phyloP scores from a whole-genome alignment of 2,797 vertebrate species.

The Gephyroberyx darwinii region DNA sequence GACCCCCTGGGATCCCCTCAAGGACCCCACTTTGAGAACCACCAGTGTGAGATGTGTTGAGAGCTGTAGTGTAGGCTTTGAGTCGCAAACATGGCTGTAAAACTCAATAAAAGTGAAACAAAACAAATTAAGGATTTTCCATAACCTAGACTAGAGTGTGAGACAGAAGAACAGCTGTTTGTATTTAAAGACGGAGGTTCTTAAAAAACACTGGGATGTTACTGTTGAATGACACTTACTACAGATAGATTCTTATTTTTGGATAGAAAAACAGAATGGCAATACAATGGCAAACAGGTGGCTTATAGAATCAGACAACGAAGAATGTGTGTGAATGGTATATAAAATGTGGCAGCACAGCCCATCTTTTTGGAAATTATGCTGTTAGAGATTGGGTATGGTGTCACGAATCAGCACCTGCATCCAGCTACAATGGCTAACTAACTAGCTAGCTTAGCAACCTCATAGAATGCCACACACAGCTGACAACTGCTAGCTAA shows the following conservation, averaged over 20 bases:
- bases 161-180: no score
- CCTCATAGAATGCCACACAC: background rate
- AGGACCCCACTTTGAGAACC: background rate
- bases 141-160: background rate
- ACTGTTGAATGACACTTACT: no score
- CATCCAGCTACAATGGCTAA: background rate
- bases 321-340: background rate
- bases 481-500: slow-evolving; percentile 38
- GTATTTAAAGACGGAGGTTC: no score
- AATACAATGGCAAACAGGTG: no score
- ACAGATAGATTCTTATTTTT: no score
- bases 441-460: slow-evolving; percentile 29
- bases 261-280: no score
- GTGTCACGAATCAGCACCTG: background rate
- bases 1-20: background rate
- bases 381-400: background rate
- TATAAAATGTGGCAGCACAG: background rate
- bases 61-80: no score
- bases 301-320: background rate
- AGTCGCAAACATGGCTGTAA: no score
- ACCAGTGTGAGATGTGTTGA: no score
- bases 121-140: background rate
- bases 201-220: no score
- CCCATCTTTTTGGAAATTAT: background rate
- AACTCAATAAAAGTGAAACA: no score